Conservation (phyloP, 2,797 vertebrate species). For the Poeciliopsis gracilis region DNA sequence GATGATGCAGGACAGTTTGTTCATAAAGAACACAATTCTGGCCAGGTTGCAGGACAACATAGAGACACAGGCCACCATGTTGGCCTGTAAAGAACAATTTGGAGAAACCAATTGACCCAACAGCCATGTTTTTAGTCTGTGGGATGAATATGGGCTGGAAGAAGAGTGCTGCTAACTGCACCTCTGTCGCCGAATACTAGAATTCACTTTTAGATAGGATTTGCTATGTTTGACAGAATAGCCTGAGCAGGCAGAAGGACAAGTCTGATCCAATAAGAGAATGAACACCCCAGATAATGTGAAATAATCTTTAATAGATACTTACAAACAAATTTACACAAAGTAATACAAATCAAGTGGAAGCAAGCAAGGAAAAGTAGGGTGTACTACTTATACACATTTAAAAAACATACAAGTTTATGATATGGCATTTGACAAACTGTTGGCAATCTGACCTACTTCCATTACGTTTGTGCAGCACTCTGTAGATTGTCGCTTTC, state of each 20-base stretch:
- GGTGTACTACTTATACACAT: constrained; percentile 62
- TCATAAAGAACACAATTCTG: not conserved
- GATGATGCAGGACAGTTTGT: not conserved
- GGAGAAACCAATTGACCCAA: too few species aligned
- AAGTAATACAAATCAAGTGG: constrained; percentile 84
- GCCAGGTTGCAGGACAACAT: not conserved
- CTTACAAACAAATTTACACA: constrained; percentile 88
- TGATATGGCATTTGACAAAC: constrained; percentile 63
- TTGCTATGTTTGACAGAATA: not conserved
- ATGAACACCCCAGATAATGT: constrained; percentile 49
- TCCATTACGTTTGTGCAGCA: constrained; percentile 67
- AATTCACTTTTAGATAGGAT: not conserved
- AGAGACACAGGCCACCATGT: too few species aligned
- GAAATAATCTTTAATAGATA: constrained; percentile 93
- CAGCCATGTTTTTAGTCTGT: not conserved
- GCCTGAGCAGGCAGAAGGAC: not conserved
- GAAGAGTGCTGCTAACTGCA: too few species aligned
- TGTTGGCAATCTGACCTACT: constrained; percentile 58
- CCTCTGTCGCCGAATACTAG: not conserved
- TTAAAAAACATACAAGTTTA: constrained; percentile 70
- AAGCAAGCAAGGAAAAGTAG: constrained; percentile 66
- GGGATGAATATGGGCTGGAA: not conserved
- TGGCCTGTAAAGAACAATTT: too few species aligned
- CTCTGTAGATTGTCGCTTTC: constrained; percentile 70
- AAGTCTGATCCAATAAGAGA: not conserved